Conservation (phyloP, 92 coral and sea anemone species). For the Montipora capitata region DNA sequence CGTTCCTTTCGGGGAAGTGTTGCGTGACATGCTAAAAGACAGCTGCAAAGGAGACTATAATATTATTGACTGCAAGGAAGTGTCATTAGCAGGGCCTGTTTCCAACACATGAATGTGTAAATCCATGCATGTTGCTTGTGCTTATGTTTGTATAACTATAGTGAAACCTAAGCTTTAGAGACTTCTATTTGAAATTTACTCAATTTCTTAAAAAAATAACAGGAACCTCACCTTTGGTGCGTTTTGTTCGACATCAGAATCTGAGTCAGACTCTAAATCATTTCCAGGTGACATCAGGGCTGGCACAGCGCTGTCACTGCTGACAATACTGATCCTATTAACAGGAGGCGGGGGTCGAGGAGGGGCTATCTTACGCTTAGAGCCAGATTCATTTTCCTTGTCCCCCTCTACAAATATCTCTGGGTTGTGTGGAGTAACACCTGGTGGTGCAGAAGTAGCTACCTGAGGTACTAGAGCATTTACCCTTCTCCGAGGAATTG, state of each 20-base stretch:
- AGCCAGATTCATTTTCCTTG: conserved; percentile 6
- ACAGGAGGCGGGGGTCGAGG: conserved; percentile 84
- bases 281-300: conserved; percentile 11
- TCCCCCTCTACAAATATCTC: conserved; percentile 10
- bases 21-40: too few relatives aligned
- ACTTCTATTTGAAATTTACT: too few relatives aligned
- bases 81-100: too few relatives aligned
- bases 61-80: too few relatives aligned
- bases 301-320: background rate
- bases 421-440: background rate
- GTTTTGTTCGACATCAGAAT: conserved; percentile 54
- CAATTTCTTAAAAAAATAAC: too few relatives aligned
- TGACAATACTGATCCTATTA: conserved; percentile 3
- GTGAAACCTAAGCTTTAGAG: too few relatives aligned
- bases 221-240: conserved; percentile 25
- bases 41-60: too few relatives aligned
- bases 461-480: conserved; percentile 24
- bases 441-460: background rate
- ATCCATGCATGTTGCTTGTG: too few relatives aligned
- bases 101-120: too few relatives aligned
- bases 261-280: conserved; percentile 47
- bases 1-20: too few relatives aligned
- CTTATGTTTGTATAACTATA: too few relatives aligned
- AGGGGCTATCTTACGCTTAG: conserved; percentile 70
- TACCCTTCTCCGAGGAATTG: conserved; percentile 8